Conservation (phyloP, 2,797 vertebrate species). For the Mycteria americana region DNA sequence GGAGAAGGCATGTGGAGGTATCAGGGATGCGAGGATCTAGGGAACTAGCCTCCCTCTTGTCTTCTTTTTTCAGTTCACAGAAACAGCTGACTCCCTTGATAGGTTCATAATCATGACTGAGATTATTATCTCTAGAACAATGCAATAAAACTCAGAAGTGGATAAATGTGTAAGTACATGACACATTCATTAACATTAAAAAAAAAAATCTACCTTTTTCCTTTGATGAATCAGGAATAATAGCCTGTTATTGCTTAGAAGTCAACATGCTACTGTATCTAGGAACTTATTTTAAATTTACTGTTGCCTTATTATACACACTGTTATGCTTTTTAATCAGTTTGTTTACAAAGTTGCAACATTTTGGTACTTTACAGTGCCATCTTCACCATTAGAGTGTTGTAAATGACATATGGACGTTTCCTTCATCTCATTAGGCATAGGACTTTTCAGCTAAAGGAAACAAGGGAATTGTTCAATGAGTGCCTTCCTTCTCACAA, state of each 20-base stretch:
- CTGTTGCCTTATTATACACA: not conserved
- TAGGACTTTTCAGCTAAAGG: not conserved
- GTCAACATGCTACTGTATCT: not conserved
- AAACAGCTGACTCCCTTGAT: not conserved
- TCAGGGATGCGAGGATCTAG: not conserved
- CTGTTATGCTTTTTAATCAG: not conserved
- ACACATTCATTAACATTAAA: not conserved
- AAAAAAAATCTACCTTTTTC: not conserved
- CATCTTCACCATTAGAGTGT: not conserved
- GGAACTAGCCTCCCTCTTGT: not conserved
- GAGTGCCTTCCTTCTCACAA: not conserved
- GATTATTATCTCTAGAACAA: not conserved
- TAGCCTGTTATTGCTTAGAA: not conserved
- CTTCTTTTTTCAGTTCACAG: not conserved
- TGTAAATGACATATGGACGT: not conserved
- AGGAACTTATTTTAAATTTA: not conserved
- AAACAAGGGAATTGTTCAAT: not conserved
- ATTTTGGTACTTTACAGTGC: not conserved
- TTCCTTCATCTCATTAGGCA: not conserved
- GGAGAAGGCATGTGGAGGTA: not conserved
- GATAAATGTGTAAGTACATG: not conserved
- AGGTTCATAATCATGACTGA: not conserved
- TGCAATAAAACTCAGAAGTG: not conserved
- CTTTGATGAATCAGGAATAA: not conserved
- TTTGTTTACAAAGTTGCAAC: not conserved